These are phyloP conservation scores for Notocelia uddmanniana DNA, from an alignment of 2,888 invertebrate species.

Conservation along the genomic window DNA sequence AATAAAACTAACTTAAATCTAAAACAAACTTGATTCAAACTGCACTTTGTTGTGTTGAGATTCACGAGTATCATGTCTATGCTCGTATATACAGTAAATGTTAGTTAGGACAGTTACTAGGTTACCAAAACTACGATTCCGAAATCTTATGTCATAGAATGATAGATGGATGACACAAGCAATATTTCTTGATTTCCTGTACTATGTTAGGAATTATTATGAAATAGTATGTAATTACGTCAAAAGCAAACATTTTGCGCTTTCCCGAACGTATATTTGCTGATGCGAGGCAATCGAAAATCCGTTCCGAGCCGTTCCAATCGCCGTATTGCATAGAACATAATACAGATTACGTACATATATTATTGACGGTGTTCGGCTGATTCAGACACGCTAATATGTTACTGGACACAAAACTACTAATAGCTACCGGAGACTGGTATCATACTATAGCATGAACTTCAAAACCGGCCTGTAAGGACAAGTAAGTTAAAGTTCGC, in stretches of 20 bases:
- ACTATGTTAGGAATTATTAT: constrained; percentile 1
- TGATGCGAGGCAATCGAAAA: constrained; percentile 51
- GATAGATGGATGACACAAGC: no score
- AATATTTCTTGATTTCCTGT: background rate
- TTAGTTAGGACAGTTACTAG: no score
- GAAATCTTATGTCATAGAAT: background rate
- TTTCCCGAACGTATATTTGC: constrained; percentile 24
- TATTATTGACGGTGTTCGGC: constrained; percentile 22
- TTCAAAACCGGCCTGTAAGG: background rate
- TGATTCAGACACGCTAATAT: constrained; percentile 71
- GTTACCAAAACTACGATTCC: no score
- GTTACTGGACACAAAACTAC: constrained; percentile 67
- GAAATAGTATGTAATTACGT: background rate
- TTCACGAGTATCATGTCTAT: no score
- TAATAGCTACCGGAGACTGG: background rate
- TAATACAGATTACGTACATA: constrained; percentile 54
- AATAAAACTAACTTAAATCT: no score
- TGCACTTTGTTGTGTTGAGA: no score
- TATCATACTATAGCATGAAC: background rate
- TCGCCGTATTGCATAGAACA: constrained; percentile 52
- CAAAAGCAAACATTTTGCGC: constrained; percentile 12
- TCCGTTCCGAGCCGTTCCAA: constrained; percentile 56
- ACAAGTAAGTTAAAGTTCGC: constrained; percentile 7
- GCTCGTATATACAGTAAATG: no score
- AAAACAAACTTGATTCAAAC: no score